A percentile compares a stretch with the other conserved stretches of the same genome.
These are phyloP conservation scores for Sebastes glaucus DNA, from an alignment of 2,797 vertebrate genomes.

Conservation along the genomic window DNA sequence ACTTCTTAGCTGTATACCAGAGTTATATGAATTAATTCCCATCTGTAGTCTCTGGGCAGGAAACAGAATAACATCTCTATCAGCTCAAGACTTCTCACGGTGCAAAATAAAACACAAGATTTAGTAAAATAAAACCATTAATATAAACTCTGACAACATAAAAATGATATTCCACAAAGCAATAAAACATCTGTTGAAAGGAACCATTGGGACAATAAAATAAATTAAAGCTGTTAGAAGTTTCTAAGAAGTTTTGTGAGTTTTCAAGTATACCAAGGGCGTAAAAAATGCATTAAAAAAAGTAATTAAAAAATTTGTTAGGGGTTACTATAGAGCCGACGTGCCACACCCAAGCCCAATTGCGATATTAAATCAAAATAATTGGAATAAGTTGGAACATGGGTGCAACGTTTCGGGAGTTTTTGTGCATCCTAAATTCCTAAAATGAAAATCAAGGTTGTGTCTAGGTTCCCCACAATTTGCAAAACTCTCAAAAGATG, in stretches of 20 bases:
- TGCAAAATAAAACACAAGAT: neutral
- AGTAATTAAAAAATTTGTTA: neutral
- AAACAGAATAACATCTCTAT: no score
- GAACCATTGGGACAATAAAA: neutral
- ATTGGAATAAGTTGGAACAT: neutral
- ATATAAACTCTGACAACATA: neutral
- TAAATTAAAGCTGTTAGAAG: neutral
- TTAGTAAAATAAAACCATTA: neutral
- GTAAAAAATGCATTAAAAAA: no score
- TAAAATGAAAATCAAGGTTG: neutral
- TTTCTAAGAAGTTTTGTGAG: no score
- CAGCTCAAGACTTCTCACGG: neutral
- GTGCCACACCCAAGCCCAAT: neutral
- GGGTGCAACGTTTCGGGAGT: neutral
- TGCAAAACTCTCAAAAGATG: neutral
- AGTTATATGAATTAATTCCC: no score
- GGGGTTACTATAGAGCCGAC: fast-evolving
- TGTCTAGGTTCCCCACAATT: neutral
- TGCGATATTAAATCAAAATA: fast-evolving
- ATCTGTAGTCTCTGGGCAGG: no score
- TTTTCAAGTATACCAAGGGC: no score
- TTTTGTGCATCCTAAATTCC: neutral
- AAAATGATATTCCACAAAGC: neutral
- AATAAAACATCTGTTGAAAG: neutral
- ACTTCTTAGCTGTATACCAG: no score